Evolutionary conservation across 2,797 vertebrate genomes (phyloP).

Genomic region (Peromyscus eremicus): DNA sequence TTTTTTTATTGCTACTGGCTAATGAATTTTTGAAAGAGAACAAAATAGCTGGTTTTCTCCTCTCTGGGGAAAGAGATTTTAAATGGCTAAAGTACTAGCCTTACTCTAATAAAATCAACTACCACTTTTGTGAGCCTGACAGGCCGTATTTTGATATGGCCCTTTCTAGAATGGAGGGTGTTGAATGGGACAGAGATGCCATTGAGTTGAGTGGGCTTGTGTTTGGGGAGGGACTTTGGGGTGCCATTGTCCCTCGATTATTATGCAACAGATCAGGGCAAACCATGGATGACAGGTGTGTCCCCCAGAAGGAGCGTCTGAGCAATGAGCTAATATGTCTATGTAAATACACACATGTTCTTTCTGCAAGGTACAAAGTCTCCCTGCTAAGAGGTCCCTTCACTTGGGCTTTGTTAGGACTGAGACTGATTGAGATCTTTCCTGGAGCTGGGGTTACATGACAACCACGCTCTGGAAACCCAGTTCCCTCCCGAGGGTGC

Average conservation of each 20-base stretch:
- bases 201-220: constrained; percentile 80
- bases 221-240: constrained; percentile 69
- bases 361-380: constrained; percentile 66
- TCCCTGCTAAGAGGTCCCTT: constrained; percentile 43
- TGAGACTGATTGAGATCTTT: constrained; percentile 49
- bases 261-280: constrained; percentile 75
- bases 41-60: constrained; percentile 87
- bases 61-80: constrained; percentile 90
- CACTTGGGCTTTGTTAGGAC: constrained; percentile 63
- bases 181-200: constrained; percentile 85
- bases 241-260: constrained; percentile 73
- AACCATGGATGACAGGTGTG: constrained; percentile 70
- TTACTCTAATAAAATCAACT: constrained; percentile 90
- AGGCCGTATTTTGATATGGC: constrained; percentile 87
- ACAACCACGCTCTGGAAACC: constrained; percentile 59
- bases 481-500: constrained; percentile 77
- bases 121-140: constrained; percentile 88
- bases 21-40: constrained; percentile 90
- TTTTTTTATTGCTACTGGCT: constrained; percentile 86
- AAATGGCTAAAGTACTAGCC: constrained; percentile 92
- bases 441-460: constrained; percentile 38
- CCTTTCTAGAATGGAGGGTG: constrained; percentile 86
- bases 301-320: constrained; percentile 73
- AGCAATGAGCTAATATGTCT: constrained; percentile 65
- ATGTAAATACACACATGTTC: background rate